Evolutionary conservation across 2,113 vertebrate species (phyloP), one percentile per base, ranked within the genome.

Genomic region (Gadus chalcogrammus): DNA sequence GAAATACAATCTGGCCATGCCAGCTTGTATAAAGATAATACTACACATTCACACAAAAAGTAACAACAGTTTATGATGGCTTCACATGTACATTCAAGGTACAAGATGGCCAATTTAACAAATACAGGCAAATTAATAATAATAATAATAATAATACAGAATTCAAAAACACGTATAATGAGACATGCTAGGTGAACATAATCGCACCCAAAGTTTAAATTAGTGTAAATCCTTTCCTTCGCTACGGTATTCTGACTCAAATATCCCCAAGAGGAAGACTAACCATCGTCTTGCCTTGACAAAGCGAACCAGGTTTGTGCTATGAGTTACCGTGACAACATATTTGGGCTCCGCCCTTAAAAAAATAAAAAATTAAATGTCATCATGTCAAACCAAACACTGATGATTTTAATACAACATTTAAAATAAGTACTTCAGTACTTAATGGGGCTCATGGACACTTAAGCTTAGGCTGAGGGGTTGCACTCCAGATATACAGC

Each of bases 281-380:
- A 48, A 48, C 9, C 5, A 1, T 48, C 5, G 42, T 48, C 42
- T 13, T 48, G 42, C 42, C 42, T 48, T 48, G 42, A 48, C 42
- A 48, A 9, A 48, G 8, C 42, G 1, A 48, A 48, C 13, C 42
- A 48, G 12, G 42, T 12, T 11, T 48, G 42, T 48, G 42, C 42
- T 58, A n/a, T 58, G 55, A 35, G 67, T 72, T 71, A 65, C 71
- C 1, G 67, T 66, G 53, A 52, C 22, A 15, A 31, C 20, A 12
- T 9, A 16, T 86, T 84, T 89, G 92, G 93, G 94, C 94, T 92
- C 94, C 91, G 93, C 92, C 93, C 92, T 84, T 85, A 38, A 35
- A 5, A 38, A 69, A 65, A 67, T 17, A 71, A 35, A 35, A 55
- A 55, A 15, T 15, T 55, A 13, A 55, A 55, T 55, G 16, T 55